Evolutionary conservation across 2,113 vertebrate species (phyloP).

Genomic region (Phalacrocorax brasilianus): DNA sequence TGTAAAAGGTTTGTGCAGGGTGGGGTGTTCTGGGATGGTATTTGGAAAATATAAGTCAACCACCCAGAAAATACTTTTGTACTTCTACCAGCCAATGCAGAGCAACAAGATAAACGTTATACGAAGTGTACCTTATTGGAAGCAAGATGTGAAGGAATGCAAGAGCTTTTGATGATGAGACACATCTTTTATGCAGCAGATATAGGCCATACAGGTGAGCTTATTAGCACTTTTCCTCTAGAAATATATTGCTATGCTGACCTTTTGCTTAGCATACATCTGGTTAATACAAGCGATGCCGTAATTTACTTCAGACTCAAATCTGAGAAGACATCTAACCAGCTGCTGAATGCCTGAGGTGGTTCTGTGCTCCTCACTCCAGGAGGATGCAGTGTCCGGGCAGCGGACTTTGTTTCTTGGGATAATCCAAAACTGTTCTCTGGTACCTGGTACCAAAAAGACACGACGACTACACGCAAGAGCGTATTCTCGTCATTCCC

Average conservation of each 20-base stretch:
- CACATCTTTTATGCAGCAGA: not conserved
- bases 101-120: not conserved
- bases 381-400: not conserved
- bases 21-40: not conserved
- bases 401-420: not conserved
- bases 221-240: not conserved
- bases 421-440: not conserved
- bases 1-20: not conserved
- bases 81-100: not conserved
- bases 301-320: not conserved
- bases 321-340: not conserved
- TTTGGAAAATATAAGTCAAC: not conserved
- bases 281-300: not conserved
- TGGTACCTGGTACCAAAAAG: not conserved
- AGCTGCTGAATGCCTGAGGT: not conserved
- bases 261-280: not conserved
- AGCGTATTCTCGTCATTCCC: not conserved
- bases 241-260: not conserved
- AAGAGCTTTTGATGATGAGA: not conserved
- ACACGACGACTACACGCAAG: not conserved
- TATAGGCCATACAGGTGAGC: not conserved
- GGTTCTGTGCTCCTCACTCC: not conserved
- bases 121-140: not conserved
- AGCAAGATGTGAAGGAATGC: not conserved
- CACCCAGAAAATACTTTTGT: not conserved